These are phyloP conservation scores for Drosophila ficusphila DNA, from an alignment of 1,140 invertebrate genomes.

Conservation along the genomic window DNA sequence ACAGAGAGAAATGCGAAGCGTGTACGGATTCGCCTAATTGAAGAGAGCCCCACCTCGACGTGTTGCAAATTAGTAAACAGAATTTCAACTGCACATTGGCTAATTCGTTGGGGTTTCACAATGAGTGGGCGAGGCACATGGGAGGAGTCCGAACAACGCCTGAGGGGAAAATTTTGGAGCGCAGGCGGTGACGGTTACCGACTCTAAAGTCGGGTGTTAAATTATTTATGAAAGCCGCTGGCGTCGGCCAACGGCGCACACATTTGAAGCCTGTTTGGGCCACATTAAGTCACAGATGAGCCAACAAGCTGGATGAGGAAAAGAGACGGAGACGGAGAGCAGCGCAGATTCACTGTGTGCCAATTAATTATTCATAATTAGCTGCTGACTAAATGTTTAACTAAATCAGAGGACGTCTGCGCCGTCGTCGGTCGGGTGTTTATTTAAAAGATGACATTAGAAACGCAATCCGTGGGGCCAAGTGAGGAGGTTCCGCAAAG, in stretches of 20 bases:
- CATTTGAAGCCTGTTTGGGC: slow-evolving; percentile 40
- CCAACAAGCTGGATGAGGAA: not conserved
- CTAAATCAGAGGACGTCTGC: slow-evolving; percentile 59
- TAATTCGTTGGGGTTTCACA: not conserved
- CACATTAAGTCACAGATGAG: slow-evolving; percentile 36
- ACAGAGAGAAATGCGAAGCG: slow-evolving; percentile 12
- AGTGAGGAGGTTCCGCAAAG: not conserved
- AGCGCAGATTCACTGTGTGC: slow-evolving; percentile 22
- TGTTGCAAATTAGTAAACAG: slow-evolving; percentile 60
- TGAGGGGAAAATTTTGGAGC: too few relatives aligned
- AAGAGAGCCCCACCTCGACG: slow-evolving; percentile 21
- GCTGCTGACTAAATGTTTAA: slow-evolving; percentile 69
- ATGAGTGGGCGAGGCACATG: not conserved
- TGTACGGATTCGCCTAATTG: slow-evolving; percentile 16
- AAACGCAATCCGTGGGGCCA: slow-evolving; percentile 29
- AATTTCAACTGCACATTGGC: slow-evolving; percentile 44
- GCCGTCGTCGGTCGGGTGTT: slow-evolving; percentile 11
- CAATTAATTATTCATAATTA: slow-evolving; percentile 78
- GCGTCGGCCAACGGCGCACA: slow-evolving; percentile 33
- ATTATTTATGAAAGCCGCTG: slow-evolving; percentile 59
- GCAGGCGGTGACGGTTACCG: not conserved
- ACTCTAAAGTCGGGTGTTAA: slow-evolving; percentile 54
- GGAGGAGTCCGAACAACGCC: not conserved
- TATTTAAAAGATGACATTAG: slow-evolving; percentile 52
- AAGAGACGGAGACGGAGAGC: not conserved